phyloP scores from a whole-genome alignment of 2,113 vertebrate genomes.

The Aegotheles bennettii region DNA sequence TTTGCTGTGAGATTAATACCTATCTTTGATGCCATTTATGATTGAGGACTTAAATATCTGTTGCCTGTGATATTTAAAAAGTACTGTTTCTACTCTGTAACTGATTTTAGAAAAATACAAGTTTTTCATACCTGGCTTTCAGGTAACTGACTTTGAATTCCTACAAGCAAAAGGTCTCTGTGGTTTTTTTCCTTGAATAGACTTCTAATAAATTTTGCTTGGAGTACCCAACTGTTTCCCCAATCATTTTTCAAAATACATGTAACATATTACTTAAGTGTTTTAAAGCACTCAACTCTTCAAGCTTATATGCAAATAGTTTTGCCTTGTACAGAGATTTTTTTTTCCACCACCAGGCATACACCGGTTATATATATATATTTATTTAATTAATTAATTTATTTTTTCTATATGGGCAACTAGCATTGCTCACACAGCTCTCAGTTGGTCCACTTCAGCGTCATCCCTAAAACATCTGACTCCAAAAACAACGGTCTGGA shows the following conservation, averaged over 20 bases:
- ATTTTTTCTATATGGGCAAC: too few species aligned
- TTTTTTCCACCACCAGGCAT: neutral
- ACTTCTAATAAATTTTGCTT: constrained; percentile 94
- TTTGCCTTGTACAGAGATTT: neutral
- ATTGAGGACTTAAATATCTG: constrained; percentile 74
- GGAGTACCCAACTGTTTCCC: constrained; percentile 67
- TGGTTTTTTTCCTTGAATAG: constrained; percentile 80
- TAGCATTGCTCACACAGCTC: neutral
- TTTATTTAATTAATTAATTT: too few species aligned
- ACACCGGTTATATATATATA: rapidly evolving
- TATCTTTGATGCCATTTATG: constrained; percentile 76
- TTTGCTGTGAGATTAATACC: constrained; percentile 75
- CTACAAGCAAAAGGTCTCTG: constrained; percentile 79
- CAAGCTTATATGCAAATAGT: neutral
- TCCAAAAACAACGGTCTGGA: neutral
- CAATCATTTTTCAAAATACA: constrained; percentile 3
- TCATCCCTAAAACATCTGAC: neutral
- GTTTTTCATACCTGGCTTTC: constrained; percentile 75
- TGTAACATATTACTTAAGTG: rapidly evolving
- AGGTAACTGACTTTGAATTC: constrained; percentile 76
- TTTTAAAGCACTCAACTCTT: neutral
- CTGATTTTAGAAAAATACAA: constrained; percentile 76
- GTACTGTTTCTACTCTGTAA: constrained; percentile 83
- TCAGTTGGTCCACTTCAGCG: neutral
- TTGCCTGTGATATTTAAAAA: constrained; percentile 82